Percentiles rank a stretch among this genome's conserved stretches.
phyloP scores from a whole-genome alignment of 2,888 invertebrate genomes.

The Caenorhabditis angaria region DNA sequence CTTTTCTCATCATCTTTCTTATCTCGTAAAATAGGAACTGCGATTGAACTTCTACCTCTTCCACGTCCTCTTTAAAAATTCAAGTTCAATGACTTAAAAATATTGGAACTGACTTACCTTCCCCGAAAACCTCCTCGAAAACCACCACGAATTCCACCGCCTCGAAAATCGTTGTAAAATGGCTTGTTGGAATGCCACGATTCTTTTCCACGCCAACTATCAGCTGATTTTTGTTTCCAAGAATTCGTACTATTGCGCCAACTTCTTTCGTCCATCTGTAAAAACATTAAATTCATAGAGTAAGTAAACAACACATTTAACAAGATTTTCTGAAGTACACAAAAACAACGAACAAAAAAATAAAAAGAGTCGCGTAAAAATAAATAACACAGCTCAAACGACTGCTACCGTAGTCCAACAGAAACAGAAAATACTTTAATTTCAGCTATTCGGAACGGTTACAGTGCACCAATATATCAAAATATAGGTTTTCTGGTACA shows the following conservation, averaged over 20 bases:
- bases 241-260: not conserved
- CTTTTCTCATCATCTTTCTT: conserved; percentile 11
- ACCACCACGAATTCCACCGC: not conserved
- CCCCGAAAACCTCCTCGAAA: not conserved
- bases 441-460: not conserved
- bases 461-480: not conserved
- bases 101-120: not conserved
- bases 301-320: not conserved
- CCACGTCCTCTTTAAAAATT: not conserved
- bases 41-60: not conserved
- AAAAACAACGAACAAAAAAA: not conserved
- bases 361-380: conserved; percentile 2
- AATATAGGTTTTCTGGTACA: not conserved
- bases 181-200: not conserved
- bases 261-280: not conserved
- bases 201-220: not conserved
- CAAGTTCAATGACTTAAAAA: not conserved
- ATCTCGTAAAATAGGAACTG: not conserved
- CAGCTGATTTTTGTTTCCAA: not conserved
- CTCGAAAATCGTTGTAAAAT: not conserved
- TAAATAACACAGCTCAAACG: conserved; percentile 32
- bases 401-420: conserved; percentile 31
- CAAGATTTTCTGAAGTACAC: not conserved
- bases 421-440: not conserved
- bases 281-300: not conserved